phyloP scores from a whole-genome alignment of 2,888 invertebrate genomes.

The Steinernema carpocapsae region DNA sequence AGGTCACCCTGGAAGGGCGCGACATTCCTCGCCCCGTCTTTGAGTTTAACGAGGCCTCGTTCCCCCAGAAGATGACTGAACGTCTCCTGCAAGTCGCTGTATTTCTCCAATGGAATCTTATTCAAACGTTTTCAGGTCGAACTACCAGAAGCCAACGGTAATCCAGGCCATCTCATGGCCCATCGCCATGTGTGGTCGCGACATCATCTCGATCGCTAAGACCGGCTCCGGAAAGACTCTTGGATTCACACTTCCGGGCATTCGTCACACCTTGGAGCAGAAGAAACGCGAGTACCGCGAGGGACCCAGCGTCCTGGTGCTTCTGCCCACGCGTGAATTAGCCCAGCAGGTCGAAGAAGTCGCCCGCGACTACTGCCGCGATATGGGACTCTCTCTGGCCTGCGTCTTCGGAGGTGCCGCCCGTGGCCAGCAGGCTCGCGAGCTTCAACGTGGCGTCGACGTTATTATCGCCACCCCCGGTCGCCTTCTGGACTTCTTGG shows the following conservation, averaged over 20 bases:
- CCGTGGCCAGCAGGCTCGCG: constrained; percentile 81
- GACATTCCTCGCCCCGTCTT: constrained; percentile 84
- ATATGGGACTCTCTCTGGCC: constrained; percentile 85
- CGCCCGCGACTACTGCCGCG: constrained; percentile 86
- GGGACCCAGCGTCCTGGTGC: constrained; percentile 80
- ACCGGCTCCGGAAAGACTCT: constrained; percentile 83
- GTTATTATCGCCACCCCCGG: constrained; percentile 73
- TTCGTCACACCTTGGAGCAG: constrained; percentile 93
- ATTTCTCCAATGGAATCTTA: no score
- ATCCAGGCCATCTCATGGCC: constrained; percentile 91
- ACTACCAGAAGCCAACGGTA: constrained; percentile 66
- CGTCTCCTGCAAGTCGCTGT: no score
- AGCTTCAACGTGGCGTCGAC: constrained; percentile 71
- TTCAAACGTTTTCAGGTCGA: no score
- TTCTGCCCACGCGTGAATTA: constrained; percentile 72
- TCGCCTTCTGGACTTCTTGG: constrained; percentile 72
- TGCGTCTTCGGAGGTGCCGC: constrained; percentile 98
- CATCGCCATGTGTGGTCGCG: constrained; percentile 84
- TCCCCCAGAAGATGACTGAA: constrained; percentile 72
- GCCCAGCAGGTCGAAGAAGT: constrained; percentile 78
- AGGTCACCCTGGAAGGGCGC: constrained; percentile 85
- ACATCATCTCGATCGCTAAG: constrained; percentile 91
- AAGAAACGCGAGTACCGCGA: constrained; percentile 83
- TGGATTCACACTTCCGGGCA: constrained; percentile 82
- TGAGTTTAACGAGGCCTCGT: constrained; percentile 86